Evolutionary conservation across 1,140 invertebrate species (phyloP).

Genomic region (Paramacrobiotus metropolitanus): DNA sequence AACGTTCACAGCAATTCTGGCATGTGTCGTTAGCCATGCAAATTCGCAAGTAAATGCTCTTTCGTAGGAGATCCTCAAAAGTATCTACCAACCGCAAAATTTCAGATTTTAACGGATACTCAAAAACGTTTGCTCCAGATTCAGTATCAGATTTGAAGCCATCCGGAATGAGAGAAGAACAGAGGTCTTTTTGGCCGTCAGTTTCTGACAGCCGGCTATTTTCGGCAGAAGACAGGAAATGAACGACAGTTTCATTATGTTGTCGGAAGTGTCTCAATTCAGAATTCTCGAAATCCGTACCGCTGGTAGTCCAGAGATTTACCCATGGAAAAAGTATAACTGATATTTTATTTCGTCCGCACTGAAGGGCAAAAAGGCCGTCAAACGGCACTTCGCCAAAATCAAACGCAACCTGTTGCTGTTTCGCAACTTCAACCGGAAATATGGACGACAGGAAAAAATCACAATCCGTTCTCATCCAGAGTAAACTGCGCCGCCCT

Average conservation of each 20-base stretch:
- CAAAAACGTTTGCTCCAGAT: no score
- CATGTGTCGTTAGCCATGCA: constrained; percentile 9
- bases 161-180: neutral
- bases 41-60: constrained; percentile 37
- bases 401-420: neutral
- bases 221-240: neutral
- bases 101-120: constrained; percentile 10
- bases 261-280: neutral
- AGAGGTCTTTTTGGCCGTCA: neutral
- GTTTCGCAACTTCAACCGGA: neutral
- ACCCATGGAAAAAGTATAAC: neutral
- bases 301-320: neutral
- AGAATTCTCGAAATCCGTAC: neutral
- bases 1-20: constrained; percentile 10
- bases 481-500: constrained; percentile 32
- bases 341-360: neutral
- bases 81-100: constrained; percentile 20
- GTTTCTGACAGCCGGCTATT: neutral
- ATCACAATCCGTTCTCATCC: neutral
- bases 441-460: neutral
- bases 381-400: neutral
- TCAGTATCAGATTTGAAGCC: constrained; percentile 13
- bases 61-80: constrained; percentile 31
- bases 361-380: neutral
- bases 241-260: neutral